A percentile compares a stretch with the other conserved stretches of the same genome.
These are phyloP conservation scores for Huso huso DNA, from an alignment of 2,797 vertebrate species.

Conservation along the genomic window DNA sequence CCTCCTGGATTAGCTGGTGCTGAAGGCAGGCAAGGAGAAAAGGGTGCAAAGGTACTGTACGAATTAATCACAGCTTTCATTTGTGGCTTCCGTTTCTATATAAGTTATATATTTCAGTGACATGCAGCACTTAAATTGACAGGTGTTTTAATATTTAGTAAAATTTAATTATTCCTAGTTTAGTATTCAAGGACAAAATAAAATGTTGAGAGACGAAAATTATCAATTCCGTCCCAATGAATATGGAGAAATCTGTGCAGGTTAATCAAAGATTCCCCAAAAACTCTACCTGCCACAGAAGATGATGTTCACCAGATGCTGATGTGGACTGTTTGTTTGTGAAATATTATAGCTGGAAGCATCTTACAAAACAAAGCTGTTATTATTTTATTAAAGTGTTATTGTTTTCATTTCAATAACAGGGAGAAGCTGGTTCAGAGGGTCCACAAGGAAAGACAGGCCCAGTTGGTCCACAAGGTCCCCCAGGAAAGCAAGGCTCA, in stretches of 20 bases:
- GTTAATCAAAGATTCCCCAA: no score
- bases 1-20: slow-evolving; percentile 77
- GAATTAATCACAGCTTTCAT: background rate
- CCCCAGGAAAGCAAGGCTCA: slow-evolving; percentile 87
- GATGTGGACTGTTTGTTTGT: background rate
- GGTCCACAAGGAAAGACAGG: slow-evolving; percentile 93
- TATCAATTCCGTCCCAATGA: no score
- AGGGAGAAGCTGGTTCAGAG: slow-evolving; percentile 88
- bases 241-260: no score
- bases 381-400: no score
- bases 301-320: background rate
- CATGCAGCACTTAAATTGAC: no score
- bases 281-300: no score
- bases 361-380: background rate
- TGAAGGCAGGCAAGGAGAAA: slow-evolving; percentile 96
- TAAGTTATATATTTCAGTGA: no score
- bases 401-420: slow-evolving; percentile 21
- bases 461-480: slow-evolving; percentile 91
- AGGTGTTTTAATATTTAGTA: no score
- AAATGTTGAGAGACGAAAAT: no score
- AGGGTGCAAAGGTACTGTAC: slow-evolving; percentile 87
- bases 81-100: no score
- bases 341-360: background rate
- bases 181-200: no score
- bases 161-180: no score